Conservation (phyloP, 2,113 vertebrate genomes). For the Cichladusa arquata region DNA sequence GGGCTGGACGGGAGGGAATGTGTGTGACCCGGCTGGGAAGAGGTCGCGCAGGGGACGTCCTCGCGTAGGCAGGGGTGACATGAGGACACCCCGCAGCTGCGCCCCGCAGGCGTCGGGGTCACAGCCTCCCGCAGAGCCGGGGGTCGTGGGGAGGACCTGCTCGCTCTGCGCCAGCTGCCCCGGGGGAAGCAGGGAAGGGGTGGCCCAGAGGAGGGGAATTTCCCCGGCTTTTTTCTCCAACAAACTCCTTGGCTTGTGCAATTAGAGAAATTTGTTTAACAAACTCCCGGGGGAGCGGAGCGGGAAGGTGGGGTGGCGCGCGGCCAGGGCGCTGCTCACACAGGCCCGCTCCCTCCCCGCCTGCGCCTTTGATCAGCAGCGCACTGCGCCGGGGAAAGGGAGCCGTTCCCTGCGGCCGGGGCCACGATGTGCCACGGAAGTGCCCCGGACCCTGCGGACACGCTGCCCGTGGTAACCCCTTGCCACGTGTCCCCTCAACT, state of each 20-base stretch:
- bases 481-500: background rate
- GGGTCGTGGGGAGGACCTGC: background rate
- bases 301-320: constrained; percentile 37
- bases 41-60: background rate
- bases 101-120: background rate
- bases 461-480: background rate
- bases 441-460: background rate
- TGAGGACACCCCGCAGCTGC: constrained; percentile 41
- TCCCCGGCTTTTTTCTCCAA: constrained; percentile 30
- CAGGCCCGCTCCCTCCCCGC: constrained; percentile 22
- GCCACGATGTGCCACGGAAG: background rate
- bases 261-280: constrained; percentile 68
- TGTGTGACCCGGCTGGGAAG: background rate
- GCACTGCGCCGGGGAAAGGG: background rate
- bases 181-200: constrained; percentile 27
- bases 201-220: constrained; percentile 46
- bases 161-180: background rate
- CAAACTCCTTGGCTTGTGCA: constrained; percentile 41
- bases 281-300: constrained; percentile 49
- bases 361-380: constrained; percentile 30
- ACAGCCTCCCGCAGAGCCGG: background rate
- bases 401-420: background rate
- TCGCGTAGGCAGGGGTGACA: background rate
- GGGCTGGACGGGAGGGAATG: background rate
- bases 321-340: constrained; percentile 46